Base-by-base conservation (phyloP, 2,113 vertebrate genomes). In the Boleophthalmus pectinirostris region DNA sequence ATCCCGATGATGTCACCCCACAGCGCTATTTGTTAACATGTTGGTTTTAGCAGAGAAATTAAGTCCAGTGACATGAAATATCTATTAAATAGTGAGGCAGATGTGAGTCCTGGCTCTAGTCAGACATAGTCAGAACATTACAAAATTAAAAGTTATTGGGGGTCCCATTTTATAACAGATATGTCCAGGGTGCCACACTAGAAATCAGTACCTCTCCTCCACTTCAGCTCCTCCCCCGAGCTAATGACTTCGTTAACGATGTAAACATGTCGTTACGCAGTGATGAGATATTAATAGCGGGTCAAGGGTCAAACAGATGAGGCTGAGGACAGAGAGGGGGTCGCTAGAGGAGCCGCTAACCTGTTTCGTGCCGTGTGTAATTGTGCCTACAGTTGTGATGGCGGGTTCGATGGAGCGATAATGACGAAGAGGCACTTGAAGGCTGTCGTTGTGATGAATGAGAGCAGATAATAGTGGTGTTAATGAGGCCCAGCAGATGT, bases 241-340 rank as follows among this genome's bases (percentile, higher is more conserved):
- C 46, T 81, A 84, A 89, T 77, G 75, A 69, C 75, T 25, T 51
- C 57, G 74, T 69, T 82, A 82, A 89, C 87, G 64, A 82, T 75
- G 78, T 84, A 83, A 85, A 85, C 77, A 73, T 72, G 47, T 78
- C 53, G 76, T 79, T 81, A 69, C 43, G 56, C 79, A 77, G 80
- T 78, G 81, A 82, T 69, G 76, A 82, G 68, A 66, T 73, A 73
- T 82, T 87, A 79, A 81, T 77, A 71, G 72, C 8, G 8, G 66
- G 38, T 79, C 66, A 76, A 63, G 74, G 58, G 61, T 69, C 38
- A 33, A 23, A 49, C 53, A 63, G 60, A 76, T 71, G 38, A 46
- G n/a, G 72, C 51, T 54, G 58, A 66, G 77, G 75, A 38, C 51
- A 60, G 35, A 24, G 64, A 61, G 80, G 35, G 25, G 73, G 64